phyloP scores from a whole-genome alignment of 1,140 invertebrate species.

The Diorhabda carinulata region DNA sequence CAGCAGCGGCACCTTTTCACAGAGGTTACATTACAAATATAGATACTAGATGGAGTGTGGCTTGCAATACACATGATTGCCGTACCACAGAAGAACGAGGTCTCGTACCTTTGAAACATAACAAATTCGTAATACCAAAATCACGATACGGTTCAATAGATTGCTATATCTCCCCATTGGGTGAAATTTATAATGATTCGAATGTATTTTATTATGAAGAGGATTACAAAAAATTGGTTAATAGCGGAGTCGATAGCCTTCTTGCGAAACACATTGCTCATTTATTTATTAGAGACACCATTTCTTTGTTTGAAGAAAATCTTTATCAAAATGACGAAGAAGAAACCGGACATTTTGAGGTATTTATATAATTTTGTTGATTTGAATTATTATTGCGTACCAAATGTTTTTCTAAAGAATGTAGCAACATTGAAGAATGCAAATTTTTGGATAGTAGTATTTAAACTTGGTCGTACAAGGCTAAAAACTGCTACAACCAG shows the following conservation, averaged over 20 bases:
- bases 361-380: constrained; percentile 39
- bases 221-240: constrained; percentile 75
- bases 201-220: constrained; percentile 80
- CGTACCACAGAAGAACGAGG: constrained; percentile 92
- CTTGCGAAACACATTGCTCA: constrained; percentile 95
- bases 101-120: constrained; percentile 67
- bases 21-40: constrained; percentile 90
- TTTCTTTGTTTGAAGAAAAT: constrained; percentile 96
- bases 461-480: too few species aligned
- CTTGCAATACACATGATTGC: constrained; percentile 92
- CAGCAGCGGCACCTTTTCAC: constrained; percentile 92
- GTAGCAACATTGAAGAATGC: neutral
- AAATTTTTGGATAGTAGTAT: too few species aligned
- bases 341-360: constrained; percentile 98
- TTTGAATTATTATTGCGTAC: neutral
- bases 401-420: neutral
- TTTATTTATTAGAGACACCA: constrained; percentile 95
- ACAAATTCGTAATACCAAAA: constrained; percentile 87
- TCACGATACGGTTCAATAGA: constrained; percentile 98
- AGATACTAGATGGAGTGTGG: constrained; percentile 96
- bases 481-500: too few species aligned
- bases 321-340: constrained; percentile 89
- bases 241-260: constrained; percentile 85
- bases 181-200: constrained; percentile 89
- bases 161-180: constrained; percentile 88